These are phyloP conservation scores for Copsychus sechellarum DNA, from an alignment of 2,113 vertebrate species.

Conservation along the genomic window DNA sequence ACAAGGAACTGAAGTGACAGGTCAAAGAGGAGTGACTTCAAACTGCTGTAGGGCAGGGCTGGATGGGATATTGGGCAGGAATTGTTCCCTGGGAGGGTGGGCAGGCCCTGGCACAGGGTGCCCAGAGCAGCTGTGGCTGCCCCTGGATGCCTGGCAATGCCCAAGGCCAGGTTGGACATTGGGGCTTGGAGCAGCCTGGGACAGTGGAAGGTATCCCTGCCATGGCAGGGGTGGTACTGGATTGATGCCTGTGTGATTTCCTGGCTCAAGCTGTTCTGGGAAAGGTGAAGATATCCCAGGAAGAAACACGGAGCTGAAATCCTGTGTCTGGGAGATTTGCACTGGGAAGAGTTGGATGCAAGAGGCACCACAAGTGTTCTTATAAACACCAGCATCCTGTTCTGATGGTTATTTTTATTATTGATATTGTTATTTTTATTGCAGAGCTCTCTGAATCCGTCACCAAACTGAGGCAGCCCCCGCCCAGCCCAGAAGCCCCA, in stretches of 20 bases:
- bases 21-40: not conserved
- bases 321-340: not conserved
- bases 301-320: not conserved
- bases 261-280: not conserved
- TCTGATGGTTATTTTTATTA: not conserved
- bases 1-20: not conserved
- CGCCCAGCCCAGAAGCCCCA: accelerated
- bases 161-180: not conserved
- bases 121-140: no score
- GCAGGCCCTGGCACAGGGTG: no score
- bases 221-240: not conserved
- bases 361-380: not conserved
- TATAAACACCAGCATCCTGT: not conserved
- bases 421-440: not conserved
- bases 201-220: not conserved
- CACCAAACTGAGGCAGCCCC: not conserved
- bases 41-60: not conserved
- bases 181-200: not conserved
- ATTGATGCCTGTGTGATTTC: not conserved
- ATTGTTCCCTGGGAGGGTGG: no score
- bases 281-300: not conserved
- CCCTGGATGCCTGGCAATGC: not conserved
- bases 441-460: not conserved
- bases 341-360: not conserved
- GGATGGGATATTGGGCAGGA: not conserved